Base-by-base conservation (phyloP, 1,140 invertebrate genomes). In the Eubasilissa regina region DNA sequence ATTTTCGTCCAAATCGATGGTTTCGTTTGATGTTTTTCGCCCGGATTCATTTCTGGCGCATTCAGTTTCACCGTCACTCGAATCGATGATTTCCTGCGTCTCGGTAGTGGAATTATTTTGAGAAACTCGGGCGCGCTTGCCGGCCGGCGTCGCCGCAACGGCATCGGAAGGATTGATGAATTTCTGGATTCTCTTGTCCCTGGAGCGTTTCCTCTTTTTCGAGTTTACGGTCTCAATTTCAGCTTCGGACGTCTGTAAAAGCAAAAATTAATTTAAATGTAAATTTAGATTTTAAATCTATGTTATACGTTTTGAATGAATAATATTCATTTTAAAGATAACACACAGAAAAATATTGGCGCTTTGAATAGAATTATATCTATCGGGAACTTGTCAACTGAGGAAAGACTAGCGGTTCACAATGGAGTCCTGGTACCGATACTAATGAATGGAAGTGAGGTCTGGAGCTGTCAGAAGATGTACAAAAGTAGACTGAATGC, bases 181-280 rank as follows among this genome's bases (percentile, higher is more conserved):
- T 25, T 35, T 43, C 10, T 55, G 70, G 17, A 56, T 13, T 53
- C 21, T 74, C 13, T 13, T 8, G 13, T 53, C n/a, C 11, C n/a
- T 6, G 21, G 53, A 74, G 9, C 70, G 70, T 44, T 74, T 74
- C 15, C 70, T 53, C 17, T 74, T 74, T 25, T 74, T 74, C 13
- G 51, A n/a, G 66, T 68, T 68, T 15, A 10, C 21, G 0, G 15
- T 35, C 3, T 43, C 70, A 0, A 17, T 44, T 10, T 56, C 70
- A 9, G 9, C 25, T 56, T 55, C 70, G 35, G 70, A 55, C 3
- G 70, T 43, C 53, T 70, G 47, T 51, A 47, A 25, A 53, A 51
- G 21, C n/a, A 21, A 51, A 12, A 21, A 56, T 74, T 62, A 12
- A 25, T 13, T 25, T 25, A 62, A 13, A 62, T 21, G 12, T 3